phyloP scores from a whole-genome alignment of 2,888 invertebrate species.

The Tanypteryx hageni region DNA sequence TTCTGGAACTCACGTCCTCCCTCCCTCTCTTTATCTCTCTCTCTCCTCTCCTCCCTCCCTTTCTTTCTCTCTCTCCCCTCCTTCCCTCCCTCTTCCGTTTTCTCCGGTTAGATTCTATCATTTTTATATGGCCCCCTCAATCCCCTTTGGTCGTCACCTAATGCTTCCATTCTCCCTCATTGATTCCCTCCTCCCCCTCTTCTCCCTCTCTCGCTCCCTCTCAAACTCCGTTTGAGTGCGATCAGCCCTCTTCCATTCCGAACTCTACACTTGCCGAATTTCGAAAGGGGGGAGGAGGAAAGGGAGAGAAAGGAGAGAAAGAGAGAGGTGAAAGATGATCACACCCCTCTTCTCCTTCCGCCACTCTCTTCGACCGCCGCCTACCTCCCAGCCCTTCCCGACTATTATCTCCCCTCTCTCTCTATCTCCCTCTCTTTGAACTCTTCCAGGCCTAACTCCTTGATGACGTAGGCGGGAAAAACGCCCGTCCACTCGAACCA shows the following conservation, averaged over 20 bases:
- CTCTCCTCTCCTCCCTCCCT: neutral
- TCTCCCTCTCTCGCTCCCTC: neutral
- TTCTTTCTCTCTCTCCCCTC: neutral
- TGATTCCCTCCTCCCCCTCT: neutral
- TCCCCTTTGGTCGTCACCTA: neutral
- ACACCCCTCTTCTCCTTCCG: too few relatives aligned
- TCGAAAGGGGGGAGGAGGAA: neutral
- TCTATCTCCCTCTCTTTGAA: too few relatives aligned
- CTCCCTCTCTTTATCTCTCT: neutral
- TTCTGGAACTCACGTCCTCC: neutral
- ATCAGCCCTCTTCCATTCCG: neutral
- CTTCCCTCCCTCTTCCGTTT: neutral
- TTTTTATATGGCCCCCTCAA: neutral
- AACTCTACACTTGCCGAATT: too few relatives aligned
- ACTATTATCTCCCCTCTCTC: too few relatives aligned
- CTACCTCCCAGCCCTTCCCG: neutral
- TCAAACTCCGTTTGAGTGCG: neutral
- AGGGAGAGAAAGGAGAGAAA: neutral
- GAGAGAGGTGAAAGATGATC: neutral
- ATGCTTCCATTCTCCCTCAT: neutral
- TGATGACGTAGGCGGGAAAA: conserved; percentile 13
- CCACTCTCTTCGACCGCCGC: neutral
- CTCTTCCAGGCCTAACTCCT: neutral
- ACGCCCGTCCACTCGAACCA: conserved; percentile 2
- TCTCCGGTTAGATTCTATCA: neutral